Conservation (phyloP, 2,888 invertebrate species). For the Lasioglossum marginatum region DNA sequence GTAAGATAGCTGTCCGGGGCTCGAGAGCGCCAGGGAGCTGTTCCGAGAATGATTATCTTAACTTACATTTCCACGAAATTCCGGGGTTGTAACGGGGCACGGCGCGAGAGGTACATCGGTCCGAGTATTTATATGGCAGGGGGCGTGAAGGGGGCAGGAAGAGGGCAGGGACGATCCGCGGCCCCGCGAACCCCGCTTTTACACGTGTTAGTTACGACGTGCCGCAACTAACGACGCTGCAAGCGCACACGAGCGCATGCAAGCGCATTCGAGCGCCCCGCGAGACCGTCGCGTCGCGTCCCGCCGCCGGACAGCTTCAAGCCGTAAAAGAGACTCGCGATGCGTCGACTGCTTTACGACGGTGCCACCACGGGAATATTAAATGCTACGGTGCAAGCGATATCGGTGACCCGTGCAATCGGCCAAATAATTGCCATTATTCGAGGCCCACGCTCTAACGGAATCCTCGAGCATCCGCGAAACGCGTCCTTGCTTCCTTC, state of each 20-base stretch:
- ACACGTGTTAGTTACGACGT: constrained; percentile 73
- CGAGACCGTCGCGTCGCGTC: neutral
- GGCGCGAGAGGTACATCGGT: neutral
- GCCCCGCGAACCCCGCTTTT: constrained; percentile 54
- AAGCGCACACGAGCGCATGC: constrained; percentile 31
- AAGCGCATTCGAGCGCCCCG: neutral
- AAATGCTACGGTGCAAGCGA: constrained; percentile 61
- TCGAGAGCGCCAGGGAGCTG: constrained; percentile 4
- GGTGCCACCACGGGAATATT: constrained; percentile 62
- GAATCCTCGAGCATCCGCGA: constrained; percentile 19
- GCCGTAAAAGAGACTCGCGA: constrained; percentile 38
- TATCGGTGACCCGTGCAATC: constrained; percentile 58
- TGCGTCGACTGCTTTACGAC: constrained; percentile 66
- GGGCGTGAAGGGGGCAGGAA: constrained; percentile 22
- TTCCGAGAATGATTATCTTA: constrained; percentile 66
- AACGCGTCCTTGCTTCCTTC: neutral
- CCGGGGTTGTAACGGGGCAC: constrained; percentile 36
- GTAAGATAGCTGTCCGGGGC: constrained; percentile 28
- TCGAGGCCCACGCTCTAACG: constrained; percentile 32
- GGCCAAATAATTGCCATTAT: constrained; percentile 53
- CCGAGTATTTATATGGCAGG: constrained; percentile 62
- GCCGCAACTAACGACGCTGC: constrained; percentile 67
- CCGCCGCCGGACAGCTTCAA: constrained; percentile 10
- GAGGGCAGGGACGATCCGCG: constrained; percentile 56
- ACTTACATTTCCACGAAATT: constrained; percentile 70